A percentile compares a stretch with the other conserved stretches of the same genome.
Evolutionary conservation across 2,888 invertebrate genomes (phyloP).

Genomic region (Phaedon cochleariae): DNA sequence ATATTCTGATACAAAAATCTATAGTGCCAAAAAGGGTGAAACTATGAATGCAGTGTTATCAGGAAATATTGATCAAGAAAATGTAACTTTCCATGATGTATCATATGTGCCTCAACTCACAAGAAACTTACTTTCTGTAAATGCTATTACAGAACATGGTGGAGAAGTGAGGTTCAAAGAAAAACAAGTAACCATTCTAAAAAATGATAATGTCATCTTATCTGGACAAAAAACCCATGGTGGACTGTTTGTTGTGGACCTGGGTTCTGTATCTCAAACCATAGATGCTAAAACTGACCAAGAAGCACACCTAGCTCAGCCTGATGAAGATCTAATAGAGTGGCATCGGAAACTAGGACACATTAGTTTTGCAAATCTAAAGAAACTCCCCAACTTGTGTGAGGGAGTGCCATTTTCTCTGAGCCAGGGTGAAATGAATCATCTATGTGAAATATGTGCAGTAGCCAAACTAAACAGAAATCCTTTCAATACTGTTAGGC

Average conservation of each 20-base stretch:
- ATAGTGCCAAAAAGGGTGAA: too few species aligned
- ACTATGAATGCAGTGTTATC: not conserved
- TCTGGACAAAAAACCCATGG: not conserved
- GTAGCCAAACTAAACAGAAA: not conserved
- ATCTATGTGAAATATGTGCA: not conserved
- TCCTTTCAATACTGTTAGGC: not conserved
- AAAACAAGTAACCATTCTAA: not conserved
- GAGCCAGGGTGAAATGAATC: not conserved
- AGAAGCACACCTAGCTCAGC: not conserved
- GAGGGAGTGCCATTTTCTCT: not conserved
- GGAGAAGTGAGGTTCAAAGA: not conserved
- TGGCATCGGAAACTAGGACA: constrained; percentile 14
- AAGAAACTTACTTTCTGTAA: not conserved
- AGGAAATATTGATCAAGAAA: not conserved
- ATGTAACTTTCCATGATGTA: not conserved
- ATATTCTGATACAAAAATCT: too few species aligned
- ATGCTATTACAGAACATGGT: not conserved
- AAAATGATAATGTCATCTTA: not conserved
- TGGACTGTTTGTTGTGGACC: not conserved
- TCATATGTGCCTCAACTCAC: not conserved
- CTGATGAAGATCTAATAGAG: not conserved
- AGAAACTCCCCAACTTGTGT: not conserved
- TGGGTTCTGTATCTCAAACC: too few species aligned
- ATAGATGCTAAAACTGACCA: not conserved
- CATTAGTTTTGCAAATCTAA: constrained; percentile 1